Conservation (phyloP, 2,888 invertebrate genomes). For the Amiota minor region DNA sequence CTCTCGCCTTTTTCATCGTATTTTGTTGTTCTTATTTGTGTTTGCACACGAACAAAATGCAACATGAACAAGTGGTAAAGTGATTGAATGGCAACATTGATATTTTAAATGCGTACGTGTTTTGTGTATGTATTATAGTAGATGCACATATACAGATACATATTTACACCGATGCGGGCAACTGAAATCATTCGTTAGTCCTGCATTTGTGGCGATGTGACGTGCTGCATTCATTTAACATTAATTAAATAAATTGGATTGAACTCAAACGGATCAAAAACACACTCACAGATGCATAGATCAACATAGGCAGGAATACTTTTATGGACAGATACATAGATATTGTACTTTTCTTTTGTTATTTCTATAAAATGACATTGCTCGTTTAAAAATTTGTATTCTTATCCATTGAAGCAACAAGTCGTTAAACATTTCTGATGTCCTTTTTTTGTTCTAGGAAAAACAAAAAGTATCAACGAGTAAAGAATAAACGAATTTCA, state of each 20-base stretch:
- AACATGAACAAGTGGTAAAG: constrained; percentile 13
- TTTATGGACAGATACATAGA: background rate
- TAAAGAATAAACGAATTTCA: constrained; percentile 5
- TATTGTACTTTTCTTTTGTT: constrained; percentile 6
- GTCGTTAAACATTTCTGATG: constrained; percentile 29
- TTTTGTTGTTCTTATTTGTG: constrained; percentile 1
- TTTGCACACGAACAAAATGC: constrained; percentile 32
- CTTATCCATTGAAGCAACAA: constrained; percentile 35
- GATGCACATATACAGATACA: too few species aligned
- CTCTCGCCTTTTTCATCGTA: constrained; percentile 13
- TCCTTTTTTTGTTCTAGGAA: too few species aligned
- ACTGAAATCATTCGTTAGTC: too few species aligned
- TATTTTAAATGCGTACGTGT: background rate
- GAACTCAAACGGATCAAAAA: constrained; percentile 30
- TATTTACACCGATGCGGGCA: too few species aligned
- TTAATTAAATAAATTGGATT: constrained; percentile 53
- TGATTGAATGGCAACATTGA: constrained; percentile 14
- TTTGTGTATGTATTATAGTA: constrained; percentile 18
- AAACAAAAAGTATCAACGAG: constrained; percentile 29
- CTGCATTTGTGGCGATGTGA: constrained; percentile 29
- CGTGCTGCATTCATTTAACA: constrained; percentile 45
- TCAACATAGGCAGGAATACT: background rate
- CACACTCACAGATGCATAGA: background rate
- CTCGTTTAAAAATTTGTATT: background rate
- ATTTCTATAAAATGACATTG: background rate